phyloP scores from a whole-genome alignment of 2,888 invertebrate species.

The Busseola fusca region DNA sequence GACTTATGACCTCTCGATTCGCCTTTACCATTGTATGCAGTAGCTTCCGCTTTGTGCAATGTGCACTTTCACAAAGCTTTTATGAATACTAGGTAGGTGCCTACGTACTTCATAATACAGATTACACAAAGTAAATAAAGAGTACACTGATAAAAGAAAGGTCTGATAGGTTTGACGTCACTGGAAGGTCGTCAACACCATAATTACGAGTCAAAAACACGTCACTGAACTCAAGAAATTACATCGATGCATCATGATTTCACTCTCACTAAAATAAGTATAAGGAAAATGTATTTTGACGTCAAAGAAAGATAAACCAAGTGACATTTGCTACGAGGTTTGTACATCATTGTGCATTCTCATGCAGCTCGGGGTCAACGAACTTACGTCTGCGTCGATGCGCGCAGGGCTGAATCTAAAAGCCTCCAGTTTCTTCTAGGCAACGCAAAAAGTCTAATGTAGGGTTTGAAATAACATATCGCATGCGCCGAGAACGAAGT shows the following conservation, averaged over 20 bases:
- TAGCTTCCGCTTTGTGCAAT: constrained; percentile 25
- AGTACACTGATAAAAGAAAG: constrained; percentile 17
- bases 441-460: constrained; percentile 39
- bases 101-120: constrained; percentile 9
- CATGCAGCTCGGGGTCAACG: constrained; percentile 66
- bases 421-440: constrained; percentile 44
- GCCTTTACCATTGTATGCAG: constrained; percentile 12
- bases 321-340: constrained; percentile 68
- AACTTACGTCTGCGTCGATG: constrained; percentile 45
- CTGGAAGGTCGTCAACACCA: constrained; percentile 7
- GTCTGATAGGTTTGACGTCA: constrained; percentile 25
- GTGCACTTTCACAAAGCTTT: constrained; percentile 33
- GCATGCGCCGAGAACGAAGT: constrained; percentile 10
- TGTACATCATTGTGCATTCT: constrained; percentile 82
- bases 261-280: neutral
- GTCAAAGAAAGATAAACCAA: constrained; percentile 66
- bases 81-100: constrained; percentile 8
- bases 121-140: constrained; percentile 18
- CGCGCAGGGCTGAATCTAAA: constrained; percentile 53
- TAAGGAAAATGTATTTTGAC: constrained; percentile 39
- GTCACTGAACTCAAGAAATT: neutral
- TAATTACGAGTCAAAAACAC: constrained; percentile 1
- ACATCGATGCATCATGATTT: neutral
- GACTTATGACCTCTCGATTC: constrained; percentile 16
- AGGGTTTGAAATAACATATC: constrained; percentile 42